These are phyloP conservation scores for Leptinotarsa lineolata DNA, from an alignment of 1,140 invertebrate species.

Conservation along the genomic window DNA sequence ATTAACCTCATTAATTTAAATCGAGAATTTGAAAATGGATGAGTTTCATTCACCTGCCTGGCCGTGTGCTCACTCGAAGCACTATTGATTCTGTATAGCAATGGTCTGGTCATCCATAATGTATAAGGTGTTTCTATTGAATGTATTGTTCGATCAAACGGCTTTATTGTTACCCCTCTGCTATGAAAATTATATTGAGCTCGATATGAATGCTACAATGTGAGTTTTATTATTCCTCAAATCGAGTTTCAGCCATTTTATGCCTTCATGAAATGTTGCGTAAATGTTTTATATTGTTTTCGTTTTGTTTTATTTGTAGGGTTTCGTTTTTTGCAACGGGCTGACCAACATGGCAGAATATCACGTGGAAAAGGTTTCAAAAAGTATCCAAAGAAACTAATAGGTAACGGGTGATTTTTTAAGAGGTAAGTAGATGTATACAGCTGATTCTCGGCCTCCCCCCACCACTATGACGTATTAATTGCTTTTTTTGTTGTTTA, in stretches of 20 bases:
- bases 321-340: neutral
- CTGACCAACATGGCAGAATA: too few relatives aligned
- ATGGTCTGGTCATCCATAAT: constrained; percentile 16
- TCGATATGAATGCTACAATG: constrained; percentile 22
- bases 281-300: neutral
- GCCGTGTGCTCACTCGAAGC: neutral
- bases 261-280: neutral
- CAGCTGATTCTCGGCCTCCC: too few relatives aligned
- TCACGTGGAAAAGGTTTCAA: too few relatives aligned
- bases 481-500: too few relatives aligned
- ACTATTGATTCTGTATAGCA: neutral
- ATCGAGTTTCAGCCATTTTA: constrained; percentile 15
- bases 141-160: constrained; percentile 23
- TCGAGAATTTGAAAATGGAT: constrained; percentile 13
- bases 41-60: neutral
- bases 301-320: too few relatives aligned
- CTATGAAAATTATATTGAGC: constrained; percentile 18
- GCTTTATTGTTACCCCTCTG: constrained; percentile 15
- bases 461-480: too few relatives aligned
- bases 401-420: too few relatives aligned
- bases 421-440: too few relatives aligned
- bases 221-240: constrained; percentile 23
- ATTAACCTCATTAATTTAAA: constrained; percentile 13
- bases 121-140: constrained; percentile 17
- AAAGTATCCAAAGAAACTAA: too few relatives aligned